Evolutionary conservation across 2,113 vertebrate genomes (phyloP), one percentile per base, ranked within the genome.

Genomic region (Dolichallabes microphthalmus): DNA sequence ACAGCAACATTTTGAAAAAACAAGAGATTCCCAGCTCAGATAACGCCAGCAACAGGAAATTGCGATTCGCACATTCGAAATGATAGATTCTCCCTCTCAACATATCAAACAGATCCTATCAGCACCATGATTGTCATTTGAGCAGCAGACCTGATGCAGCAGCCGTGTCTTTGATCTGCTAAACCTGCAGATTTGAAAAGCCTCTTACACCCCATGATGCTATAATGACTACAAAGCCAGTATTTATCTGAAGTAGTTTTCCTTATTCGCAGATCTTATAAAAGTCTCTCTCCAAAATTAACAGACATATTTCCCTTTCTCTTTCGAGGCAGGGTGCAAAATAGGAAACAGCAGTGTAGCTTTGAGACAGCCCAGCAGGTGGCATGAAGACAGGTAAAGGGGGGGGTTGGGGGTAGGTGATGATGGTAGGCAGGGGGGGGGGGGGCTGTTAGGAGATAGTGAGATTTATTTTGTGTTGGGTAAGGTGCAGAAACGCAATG

Each of bases 1-100:
- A 82, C 85, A 89, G 73, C 27, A 22, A 12, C 79, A 77, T 77
- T 71, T 66, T 17, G 11, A 35, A 83, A 20, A 63, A 73, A 58
- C 35, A 57, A 30, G 13, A 71, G 58, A 84, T 75, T 32, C 61
- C 27, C 20, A 35, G 12, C 25, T 63, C 76, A 61, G 69, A 87
- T 87, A 82, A 78, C 39, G 58, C 61, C 63, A 83, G 66, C 32
- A 81, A 27, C 45, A 87, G 88, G 88, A 89, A 87, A 87, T 86
- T 89, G 30, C 83, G 80, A 69, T 52, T 57, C 81, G 52, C 52
- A 32, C 69, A 80, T 86, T 89, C 35, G 22, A 64, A 86, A 87
- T 85, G 60, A 89, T 63, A 20, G 32, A 86, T 55, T 76, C 53
- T 61, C 19, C 57, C 77, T 69, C 61, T 86, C 66, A 27, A 50